Evolutionary conservation across 2,113 vertebrate genomes (phyloP), one percentile per base, ranked within the genome.

Genomic region (Pygoscelis adeliae): DNA sequence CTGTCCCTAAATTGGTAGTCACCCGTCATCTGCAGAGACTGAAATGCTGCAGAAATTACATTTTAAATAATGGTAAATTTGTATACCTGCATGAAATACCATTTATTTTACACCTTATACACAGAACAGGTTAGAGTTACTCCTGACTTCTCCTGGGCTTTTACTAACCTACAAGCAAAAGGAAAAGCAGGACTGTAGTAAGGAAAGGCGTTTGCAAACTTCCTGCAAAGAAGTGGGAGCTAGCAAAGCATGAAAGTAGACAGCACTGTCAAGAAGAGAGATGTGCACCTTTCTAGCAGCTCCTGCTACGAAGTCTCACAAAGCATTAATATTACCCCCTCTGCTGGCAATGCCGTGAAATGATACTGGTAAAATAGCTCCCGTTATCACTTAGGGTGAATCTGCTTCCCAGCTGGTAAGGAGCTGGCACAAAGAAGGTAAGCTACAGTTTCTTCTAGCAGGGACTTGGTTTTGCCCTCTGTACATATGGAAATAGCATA

Each of bases 361-460:
- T 3, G 15, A 12, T 17, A 20, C 9, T 5, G 20, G 15, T 34
- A 14, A 16, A 59, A 47, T 1, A 5, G 23, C 32, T 58, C 53
- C 49, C 1, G 2, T 19, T 6, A 17, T 0, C 34, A 10, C 38
- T 10, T 2, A 0, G 2, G 2, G 13, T 38, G 13, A 46, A 11
- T 1, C 30, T 6, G 72, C 26, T 34, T 10, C 63, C 77, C 38
- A 19, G 52, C 29, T 10, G 34, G 27, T 5, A 61, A 47, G 44
- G 30, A n/a, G 17, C 13, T 3, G 23, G 21, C 40, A 49, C 42
- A 52, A 34, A 59, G 27, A 12, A 9, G 16, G 11, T 2, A 47
- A 81, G 30, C 10, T 26, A 3, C 74, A 23, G 10, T 34, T 40
- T 9, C 47, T 34, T n/a, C 32, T 14, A 17, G 38, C 10, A 83